Evolutionary conservation across 2,113 vertebrate species (phyloP).

Genomic region (Sphyrna mokarran): DNA sequence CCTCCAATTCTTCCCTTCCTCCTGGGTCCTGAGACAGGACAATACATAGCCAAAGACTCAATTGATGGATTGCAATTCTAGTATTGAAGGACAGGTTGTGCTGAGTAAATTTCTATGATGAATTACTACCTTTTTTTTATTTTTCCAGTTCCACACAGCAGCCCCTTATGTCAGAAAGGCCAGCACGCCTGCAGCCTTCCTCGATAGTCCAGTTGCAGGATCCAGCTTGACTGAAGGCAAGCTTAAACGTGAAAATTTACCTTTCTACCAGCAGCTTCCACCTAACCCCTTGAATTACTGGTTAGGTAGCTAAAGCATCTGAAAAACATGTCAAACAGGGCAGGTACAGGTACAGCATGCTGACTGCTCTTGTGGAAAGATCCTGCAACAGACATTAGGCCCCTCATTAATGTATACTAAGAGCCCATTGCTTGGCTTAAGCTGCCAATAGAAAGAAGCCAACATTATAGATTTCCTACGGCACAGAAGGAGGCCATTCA

Average conservation of each 20-base stretch:
- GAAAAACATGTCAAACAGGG: too few species aligned
- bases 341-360: background rate
- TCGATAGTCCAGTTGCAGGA: background rate
- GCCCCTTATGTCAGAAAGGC: background rate
- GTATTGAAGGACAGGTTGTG: background rate
- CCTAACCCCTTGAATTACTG: background rate
- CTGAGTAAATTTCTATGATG: background rate
- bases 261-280: too few species aligned
- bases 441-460: background rate
- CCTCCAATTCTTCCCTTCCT: too few species aligned
- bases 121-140: background rate
- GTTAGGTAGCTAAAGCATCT: background rate
- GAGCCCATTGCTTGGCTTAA: background rate
- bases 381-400: background rate
- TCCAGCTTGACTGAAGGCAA: background rate
- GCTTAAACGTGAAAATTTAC: background rate
- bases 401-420: background rate
- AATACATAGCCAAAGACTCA: too few species aligned
- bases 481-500: too few species aligned
- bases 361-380: background rate
- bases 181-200: background rate
- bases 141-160: background rate
- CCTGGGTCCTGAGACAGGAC: too few species aligned
- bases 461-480: background rate
- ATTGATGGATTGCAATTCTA: too few species aligned